Base-by-base conservation (phyloP, 2,888 invertebrate species). In the Carcina quercana region DNA sequence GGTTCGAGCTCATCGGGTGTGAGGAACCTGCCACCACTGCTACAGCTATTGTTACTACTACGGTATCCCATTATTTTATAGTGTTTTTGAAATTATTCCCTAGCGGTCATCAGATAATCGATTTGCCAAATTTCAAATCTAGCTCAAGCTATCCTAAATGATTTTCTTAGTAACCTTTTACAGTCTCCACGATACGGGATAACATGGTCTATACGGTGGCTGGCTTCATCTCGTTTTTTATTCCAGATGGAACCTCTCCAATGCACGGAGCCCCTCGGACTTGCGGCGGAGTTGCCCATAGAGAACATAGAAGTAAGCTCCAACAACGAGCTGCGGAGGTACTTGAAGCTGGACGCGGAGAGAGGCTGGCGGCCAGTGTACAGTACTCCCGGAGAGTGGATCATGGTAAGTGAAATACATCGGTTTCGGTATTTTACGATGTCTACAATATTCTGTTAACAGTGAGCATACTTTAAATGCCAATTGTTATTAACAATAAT, bases 1-100 rank as follows among this genome's bases (percentile, higher is more conserved):
- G 90, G 36, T 82, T 92, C 15, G 94, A 95, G 49, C 59, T 95
- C 5, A 83, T 94, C 22, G 94, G 95, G 3, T 96, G 95, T 58
- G 43, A 42, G 27, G 56, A 69, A 12, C 51, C 59, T 7, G 37
- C 46, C 2, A 45, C 53, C 1, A 44, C 57, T 0, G 35, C 40
- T 1, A 36, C 42, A 6, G 26, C 40, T 0, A 26, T 45, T 0
- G 36, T 35, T 3, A 24, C 43, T 3, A 52, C 59, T 4, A 50
- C 51, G 8, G 53, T 51, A n/a, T n/a, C n/a, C n/a, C n/a, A n/a
- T n/a, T n/a, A n/a, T n/a, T n/a, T n/a, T n/a, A n/a, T n/a, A n/a
- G n/a, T n/a, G n/a, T n/a, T n/a, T n/a, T n/a, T n/a, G n/a, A n/a
- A n/a, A n/a, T n/a, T n/a, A n/a, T n/a, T n/a, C n/a, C n/a, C n/a